phyloP scores from a whole-genome alignment of 2,888 invertebrate species.

The Drepana falcataria region DNA sequence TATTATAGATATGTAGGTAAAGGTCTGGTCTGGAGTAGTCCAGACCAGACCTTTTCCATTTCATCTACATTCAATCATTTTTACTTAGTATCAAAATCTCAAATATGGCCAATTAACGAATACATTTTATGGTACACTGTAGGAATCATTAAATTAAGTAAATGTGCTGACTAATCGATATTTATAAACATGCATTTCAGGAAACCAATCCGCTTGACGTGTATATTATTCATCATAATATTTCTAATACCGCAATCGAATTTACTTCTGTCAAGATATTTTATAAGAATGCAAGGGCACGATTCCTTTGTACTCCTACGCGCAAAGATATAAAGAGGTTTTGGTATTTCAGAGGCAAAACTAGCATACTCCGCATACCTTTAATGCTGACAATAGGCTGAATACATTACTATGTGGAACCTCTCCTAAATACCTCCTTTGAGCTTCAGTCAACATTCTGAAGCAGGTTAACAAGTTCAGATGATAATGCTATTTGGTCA shows the following conservation, averaged over 20 bases:
- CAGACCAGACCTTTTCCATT: too few species aligned
- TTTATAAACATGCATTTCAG: too few species aligned
- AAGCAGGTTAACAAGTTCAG: neutral
- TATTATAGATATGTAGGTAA: too few species aligned
- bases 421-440: neutral
- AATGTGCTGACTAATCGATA: too few species aligned
- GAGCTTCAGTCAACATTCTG: neutral
- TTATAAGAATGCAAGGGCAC: conserved; percentile 45
- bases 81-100: too few species aligned
- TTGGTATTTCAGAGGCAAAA: conserved; percentile 35
- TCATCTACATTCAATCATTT: too few species aligned
- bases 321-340: conserved; percentile 46
- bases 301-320: conserved; percentile 46
- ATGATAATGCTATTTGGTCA: neutral
- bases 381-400: conserved; percentile 9
- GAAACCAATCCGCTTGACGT: too few species aligned
- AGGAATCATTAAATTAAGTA: too few species aligned
- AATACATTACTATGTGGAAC: conserved; percentile 3
- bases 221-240: too few species aligned
- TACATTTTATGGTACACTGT: too few species aligned
- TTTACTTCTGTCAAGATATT: conserved; percentile 49
- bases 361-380: conserved; percentile 31
- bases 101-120: too few species aligned
- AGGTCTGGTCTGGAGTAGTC: too few species aligned
- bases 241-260: conserved; percentile 45